Percentiles rank a stretch among this genome's conserved stretches.
Evolutionary conservation across 2,888 invertebrate species (phyloP).

Genomic region (Trisateles emortualis): DNA sequence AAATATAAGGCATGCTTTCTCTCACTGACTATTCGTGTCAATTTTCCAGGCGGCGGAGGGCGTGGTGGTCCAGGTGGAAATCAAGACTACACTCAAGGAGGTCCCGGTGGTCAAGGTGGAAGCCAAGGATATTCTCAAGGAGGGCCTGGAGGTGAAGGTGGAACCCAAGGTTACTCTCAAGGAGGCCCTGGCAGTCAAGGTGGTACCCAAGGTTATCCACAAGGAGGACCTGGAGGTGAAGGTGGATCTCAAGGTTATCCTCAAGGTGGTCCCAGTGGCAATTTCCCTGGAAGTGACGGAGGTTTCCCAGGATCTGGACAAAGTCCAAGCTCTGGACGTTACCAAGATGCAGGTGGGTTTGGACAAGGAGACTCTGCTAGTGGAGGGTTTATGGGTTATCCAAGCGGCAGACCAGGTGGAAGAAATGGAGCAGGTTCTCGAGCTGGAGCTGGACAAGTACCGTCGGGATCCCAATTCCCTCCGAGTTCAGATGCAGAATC

Average conservation of each 20-base stretch:
- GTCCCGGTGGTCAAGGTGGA: too few species aligned
- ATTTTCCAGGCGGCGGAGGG: slow-evolving; percentile 3
- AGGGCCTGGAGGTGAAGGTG: too few species aligned
- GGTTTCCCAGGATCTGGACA: slow-evolving; percentile 50
- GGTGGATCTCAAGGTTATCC: slow-evolving; percentile 60
- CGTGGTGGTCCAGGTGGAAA: slow-evolving; percentile 17
- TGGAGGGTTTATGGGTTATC: slow-evolving; percentile 48
- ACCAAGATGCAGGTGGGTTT: slow-evolving; percentile 49
- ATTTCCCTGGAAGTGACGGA: slow-evolving; percentile 49
- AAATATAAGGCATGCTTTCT: too few species aligned
- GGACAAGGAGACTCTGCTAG: slow-evolving; percentile 37
- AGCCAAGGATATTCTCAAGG: too few species aligned
- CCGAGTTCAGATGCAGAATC: slow-evolving; percentile 22
- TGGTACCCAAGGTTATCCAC: slow-evolving; percentile 60
- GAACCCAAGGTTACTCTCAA: too few species aligned
- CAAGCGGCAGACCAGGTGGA: slow-evolving; percentile 57
- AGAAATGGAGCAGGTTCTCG: slow-evolving; percentile 44
- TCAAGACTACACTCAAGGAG: too few species aligned
- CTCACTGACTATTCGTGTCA: too few species aligned
- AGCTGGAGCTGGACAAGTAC: slow-evolving; percentile 13
- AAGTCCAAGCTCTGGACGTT: slow-evolving; percentile 33
- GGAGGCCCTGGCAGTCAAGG: slow-evolving; percentile 30
- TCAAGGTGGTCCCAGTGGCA: slow-evolving; percentile 48
- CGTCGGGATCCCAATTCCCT: slow-evolving; percentile 16
- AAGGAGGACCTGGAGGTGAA: slow-evolving; percentile 39